These are phyloP conservation scores for Dasysyrphus tricinctus DNA, from an alignment of 2,888 invertebrate genomes.

Conservation along the genomic window DNA sequence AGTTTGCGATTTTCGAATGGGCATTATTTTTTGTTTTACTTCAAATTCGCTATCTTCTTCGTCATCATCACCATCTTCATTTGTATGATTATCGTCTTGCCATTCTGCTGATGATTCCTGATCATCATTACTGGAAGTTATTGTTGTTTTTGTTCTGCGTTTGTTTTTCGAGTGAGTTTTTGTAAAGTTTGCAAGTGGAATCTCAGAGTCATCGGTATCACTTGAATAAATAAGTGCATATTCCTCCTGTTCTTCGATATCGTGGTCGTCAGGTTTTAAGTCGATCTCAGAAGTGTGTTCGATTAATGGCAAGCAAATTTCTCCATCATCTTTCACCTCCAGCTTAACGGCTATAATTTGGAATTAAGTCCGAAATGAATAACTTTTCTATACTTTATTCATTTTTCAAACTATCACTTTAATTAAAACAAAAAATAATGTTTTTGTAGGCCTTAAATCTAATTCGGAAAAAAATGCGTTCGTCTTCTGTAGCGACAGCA, in stretches of 20 bases:
- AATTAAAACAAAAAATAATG: conserved; percentile 2
- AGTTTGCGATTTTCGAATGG: conserved; percentile 19
- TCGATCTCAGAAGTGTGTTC: conserved; percentile 28
- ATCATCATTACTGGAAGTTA: conserved; percentile 46
- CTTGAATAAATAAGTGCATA: conserved; percentile 15
- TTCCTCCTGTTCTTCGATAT: not conserved
- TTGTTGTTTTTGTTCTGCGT: not conserved
- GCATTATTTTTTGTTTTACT: conserved; percentile 17
- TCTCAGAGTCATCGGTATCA: conserved; percentile 60
- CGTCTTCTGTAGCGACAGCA: no score
- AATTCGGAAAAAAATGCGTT: no score
- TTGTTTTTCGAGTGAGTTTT: conserved; percentile 18
- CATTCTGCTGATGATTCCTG: conserved; percentile 42
- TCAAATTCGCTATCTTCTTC: conserved; percentile 67
- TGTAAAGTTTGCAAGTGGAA: conserved; percentile 58
- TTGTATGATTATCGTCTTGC: conserved; percentile 56
- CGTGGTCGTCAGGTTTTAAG: not conserved
- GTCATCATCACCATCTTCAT: conserved; percentile 75
- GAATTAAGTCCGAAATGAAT: conserved; percentile 3
- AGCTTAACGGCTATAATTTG: conserved; percentile 66
- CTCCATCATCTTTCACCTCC: conserved; percentile 63
- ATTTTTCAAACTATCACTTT: not conserved
- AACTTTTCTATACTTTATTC: not conserved
- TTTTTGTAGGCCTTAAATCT: not conserved
- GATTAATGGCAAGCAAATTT: conserved; percentile 11